A percentile compares a stretch with the other conserved stretches of the same genome.
phyloP scores from a whole-genome alignment of 1,140 invertebrate genomes.

The Halyomorpha halys region DNA sequence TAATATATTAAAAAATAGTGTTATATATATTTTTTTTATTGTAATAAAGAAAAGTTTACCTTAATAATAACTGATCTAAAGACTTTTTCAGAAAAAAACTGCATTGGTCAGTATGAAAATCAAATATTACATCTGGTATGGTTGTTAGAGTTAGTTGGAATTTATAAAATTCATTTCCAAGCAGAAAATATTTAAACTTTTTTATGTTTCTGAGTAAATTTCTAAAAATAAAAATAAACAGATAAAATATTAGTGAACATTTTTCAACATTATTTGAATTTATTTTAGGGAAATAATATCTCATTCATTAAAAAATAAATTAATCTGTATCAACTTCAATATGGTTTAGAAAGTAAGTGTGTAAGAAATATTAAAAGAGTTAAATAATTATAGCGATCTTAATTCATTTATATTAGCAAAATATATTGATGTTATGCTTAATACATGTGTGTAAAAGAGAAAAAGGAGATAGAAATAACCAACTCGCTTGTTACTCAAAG shows the following conservation, averaged over 20 bases:
- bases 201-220: neutral
- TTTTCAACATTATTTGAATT: neutral
- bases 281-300: too few species aligned
- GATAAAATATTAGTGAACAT: neutral
- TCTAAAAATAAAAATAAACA: slow-evolving; percentile 5
- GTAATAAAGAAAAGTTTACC: slow-evolving; percentile 22
- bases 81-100: neutral
- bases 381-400: too few species aligned
- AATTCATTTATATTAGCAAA: too few species aligned
- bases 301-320: too few species aligned
- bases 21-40: neutral
- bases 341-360: too few species aligned
- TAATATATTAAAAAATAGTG: too few species aligned
- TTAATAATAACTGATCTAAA: slow-evolving; percentile 1
- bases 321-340: too few species aligned
- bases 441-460: too few species aligned
- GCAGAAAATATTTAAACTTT: neutral
- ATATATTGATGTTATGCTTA: too few species aligned
- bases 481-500: too few species aligned
- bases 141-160: neutral
- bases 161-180: neutral
- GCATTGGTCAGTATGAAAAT: neutral
- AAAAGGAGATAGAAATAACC: too few species aligned
- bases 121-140: neutral
- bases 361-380: too few species aligned